Conservation (phyloP, 1,140 invertebrate species). For the Drosophila fuyamai region DNA sequence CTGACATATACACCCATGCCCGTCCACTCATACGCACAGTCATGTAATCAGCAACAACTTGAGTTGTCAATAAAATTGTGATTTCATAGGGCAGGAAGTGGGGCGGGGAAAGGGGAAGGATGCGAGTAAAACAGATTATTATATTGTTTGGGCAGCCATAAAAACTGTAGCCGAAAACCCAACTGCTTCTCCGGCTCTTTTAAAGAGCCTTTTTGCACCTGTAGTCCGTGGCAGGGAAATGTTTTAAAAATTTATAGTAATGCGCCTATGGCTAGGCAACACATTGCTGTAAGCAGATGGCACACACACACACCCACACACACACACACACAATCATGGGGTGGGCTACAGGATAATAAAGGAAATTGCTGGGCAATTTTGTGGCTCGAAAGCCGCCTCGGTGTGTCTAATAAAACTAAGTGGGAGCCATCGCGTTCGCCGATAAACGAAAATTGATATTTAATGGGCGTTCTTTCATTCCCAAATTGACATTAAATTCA, state of each 20-base stretch:
- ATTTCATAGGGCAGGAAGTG: constrained; percentile 70
- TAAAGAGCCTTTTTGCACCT: constrained; percentile 73
- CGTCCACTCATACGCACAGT: constrained; percentile 36
- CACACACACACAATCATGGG: background rate
- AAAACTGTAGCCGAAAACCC: constrained; percentile 40
- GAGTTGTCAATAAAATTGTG: constrained; percentile 84
- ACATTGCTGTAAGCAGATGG: constrained; percentile 60
- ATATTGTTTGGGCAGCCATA: constrained; percentile 63
- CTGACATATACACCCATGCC: constrained; percentile 60
- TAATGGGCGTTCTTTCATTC: constrained; percentile 56
- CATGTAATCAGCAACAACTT: constrained; percentile 80
- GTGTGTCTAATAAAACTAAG: constrained; percentile 80
- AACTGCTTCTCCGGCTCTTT: constrained; percentile 18
- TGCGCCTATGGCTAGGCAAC: constrained; percentile 68
- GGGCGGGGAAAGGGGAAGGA: constrained; percentile 7
- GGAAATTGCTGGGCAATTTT: constrained; percentile 80
- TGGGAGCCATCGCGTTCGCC: constrained; percentile 55
- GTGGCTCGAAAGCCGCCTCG: constrained; percentile 24
- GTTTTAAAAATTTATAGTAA: constrained; percentile 78
- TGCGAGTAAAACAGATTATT: constrained; percentile 66
- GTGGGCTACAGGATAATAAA: constrained; percentile 67
- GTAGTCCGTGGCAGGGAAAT: constrained; percentile 39
- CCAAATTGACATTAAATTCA: constrained; percentile 30
- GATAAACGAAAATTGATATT: constrained; percentile 81
- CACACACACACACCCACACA: constrained; percentile 12